These are phyloP conservation scores for Rousettus madagascariensis DNA, from an alignment of 2,797 vertebrate species.

Conservation along the genomic window DNA sequence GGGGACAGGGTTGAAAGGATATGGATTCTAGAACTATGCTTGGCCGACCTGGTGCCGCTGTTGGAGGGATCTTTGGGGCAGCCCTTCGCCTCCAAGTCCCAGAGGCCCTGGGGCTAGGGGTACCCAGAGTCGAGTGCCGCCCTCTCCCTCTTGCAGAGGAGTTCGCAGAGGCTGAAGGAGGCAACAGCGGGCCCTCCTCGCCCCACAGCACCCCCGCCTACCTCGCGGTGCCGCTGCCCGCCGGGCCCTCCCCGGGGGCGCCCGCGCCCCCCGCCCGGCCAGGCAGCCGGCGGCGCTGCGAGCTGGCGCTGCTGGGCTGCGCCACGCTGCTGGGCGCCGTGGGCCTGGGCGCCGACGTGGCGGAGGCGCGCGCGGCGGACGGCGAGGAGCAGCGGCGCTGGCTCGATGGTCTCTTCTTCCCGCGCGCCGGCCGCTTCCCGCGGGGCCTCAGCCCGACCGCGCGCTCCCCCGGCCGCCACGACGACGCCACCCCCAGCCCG, in stretches of 20 bases:
- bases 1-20: not conserved
- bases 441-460: conserved; percentile 86
- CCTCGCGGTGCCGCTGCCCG: conserved; percentile 77
- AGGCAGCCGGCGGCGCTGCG: conserved; percentile 86
- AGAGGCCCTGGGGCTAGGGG: not conserved
- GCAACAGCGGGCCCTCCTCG: conserved; percentile 84
- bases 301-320: conserved; percentile 88
- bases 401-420: conserved; percentile 86
- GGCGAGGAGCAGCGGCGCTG: conserved; percentile 86
- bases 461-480: conserved; percentile 83
- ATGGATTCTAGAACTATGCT: not conserved
- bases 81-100: not conserved
- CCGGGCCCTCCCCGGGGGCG: conserved; percentile 86
- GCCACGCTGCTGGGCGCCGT: conserved; percentile 91
- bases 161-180: conserved; percentile 84
- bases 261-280: conserved; percentile 78
- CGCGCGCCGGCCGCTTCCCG: conserved; percentile 89
- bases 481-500: conserved; percentile 83
- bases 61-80: not conserved
- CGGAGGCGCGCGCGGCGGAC: conserved; percentile 87
- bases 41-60: not conserved
- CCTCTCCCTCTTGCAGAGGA: conserved; percentile 86
- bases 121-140: not conserved
- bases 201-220: conserved; percentile 73
- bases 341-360: conserved; percentile 89